These are phyloP conservation scores for Artibeus lituratus DNA, from an alignment of 2,797 vertebrate species.

Conservation along the genomic window DNA sequence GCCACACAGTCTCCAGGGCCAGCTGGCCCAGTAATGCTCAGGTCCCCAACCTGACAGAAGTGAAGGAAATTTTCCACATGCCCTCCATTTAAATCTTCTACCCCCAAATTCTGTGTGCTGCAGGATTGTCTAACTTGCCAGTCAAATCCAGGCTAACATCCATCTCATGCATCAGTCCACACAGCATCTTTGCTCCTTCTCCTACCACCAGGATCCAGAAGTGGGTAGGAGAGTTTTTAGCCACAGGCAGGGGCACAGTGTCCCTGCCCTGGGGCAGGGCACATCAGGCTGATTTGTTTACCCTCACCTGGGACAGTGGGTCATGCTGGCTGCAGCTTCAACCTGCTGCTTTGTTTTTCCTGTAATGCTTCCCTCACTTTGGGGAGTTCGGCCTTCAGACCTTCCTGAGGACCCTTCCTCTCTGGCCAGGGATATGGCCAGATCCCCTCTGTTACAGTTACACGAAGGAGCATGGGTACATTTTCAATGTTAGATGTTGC, in stretches of 20 bases:
- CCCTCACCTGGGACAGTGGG: not conserved
- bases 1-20: not conserved
- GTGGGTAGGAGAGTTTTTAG: not conserved
- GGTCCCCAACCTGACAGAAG: not conserved
- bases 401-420: too few species aligned
- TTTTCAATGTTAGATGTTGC: slow-evolving; percentile 94
- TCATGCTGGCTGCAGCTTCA: not conserved
- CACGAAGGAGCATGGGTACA: slow-evolving; percentile 93
- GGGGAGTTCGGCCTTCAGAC: too few species aligned
- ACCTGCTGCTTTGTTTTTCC: too few species aligned
- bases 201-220: not conserved
- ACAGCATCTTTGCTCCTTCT: not conserved
- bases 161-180: not conserved
- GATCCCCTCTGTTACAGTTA: slow-evolving; percentile 74
- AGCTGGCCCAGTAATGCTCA: not conserved
- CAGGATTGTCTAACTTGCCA: not conserved
- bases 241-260: too few species aligned
- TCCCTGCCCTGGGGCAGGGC: not conserved
- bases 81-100: not conserved
- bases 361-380: too few species aligned
- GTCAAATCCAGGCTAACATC: not conserved
- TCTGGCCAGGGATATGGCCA: too few species aligned
- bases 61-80: not conserved
- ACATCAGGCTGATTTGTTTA: not conserved
- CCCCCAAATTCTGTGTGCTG: not conserved